phyloP scores from a whole-genome alignment of 1,140 invertebrate genomes.

The Psilanteris sp. region DNA sequence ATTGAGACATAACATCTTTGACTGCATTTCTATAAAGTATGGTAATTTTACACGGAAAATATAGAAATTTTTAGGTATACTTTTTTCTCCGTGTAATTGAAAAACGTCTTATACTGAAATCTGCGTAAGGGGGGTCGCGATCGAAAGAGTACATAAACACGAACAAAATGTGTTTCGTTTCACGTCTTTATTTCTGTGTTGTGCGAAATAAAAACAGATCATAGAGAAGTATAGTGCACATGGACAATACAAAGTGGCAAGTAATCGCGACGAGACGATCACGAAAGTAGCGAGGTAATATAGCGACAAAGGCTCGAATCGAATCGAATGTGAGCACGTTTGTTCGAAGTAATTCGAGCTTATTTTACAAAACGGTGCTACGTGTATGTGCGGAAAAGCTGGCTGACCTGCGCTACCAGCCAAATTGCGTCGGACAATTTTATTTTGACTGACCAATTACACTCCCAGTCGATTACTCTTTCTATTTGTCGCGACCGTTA shows the following conservation, averaged over 20 bases:
- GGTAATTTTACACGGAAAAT: too few species aligned
- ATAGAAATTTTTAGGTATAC: too few species aligned
- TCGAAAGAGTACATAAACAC: too few species aligned
- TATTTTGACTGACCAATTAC: slow-evolving; percentile 55
- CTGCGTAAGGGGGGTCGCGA: too few species aligned
- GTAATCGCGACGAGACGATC: slow-evolving; percentile 32
- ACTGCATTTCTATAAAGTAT: too few species aligned
- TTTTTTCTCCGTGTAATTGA: too few species aligned
- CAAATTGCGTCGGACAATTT: slow-evolving; percentile 54
- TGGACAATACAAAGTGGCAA: slow-evolving; percentile 28
- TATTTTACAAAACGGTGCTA: slow-evolving; percentile 49
- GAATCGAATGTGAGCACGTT: slow-evolving; percentile 37
- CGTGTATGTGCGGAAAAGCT: slow-evolving; percentile 48
- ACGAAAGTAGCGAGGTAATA: slow-evolving; percentile 37
- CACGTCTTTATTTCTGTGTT: too few species aligned
- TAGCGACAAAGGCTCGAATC: slow-evolving; percentile 26
- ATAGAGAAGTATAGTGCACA: background rate
- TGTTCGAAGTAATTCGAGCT: slow-evolving; percentile 55
- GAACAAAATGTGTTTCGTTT: too few species aligned
- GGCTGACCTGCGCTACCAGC: slow-evolving; percentile 36
- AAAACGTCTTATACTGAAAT: too few species aligned
- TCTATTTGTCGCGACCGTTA: slow-evolving; percentile 20
- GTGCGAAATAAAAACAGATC: background rate
- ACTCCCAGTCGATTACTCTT: slow-evolving; percentile 52
- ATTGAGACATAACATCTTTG: too few species aligned